Evolutionary conservation across 2,113 vertebrate species (phyloP), one percentile per base, ranked within the genome.

Genomic region (Labeo catla): DNA sequence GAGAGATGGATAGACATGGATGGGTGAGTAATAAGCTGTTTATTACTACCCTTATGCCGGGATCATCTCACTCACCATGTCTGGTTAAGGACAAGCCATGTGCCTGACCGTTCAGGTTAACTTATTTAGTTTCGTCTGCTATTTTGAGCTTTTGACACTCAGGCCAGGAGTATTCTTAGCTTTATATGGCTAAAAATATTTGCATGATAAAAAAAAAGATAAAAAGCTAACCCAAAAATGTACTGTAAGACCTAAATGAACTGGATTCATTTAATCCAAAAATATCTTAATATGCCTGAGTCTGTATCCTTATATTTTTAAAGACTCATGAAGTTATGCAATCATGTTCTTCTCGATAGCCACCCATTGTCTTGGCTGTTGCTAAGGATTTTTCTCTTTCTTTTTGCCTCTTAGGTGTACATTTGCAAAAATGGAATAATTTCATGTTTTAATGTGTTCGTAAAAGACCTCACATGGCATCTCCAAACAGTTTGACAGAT

Each of bases 21-120:
- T 73, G 28, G 86, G 85, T 87, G 78, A 89, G 88, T 82, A 85
- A 73, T 73, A 47, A 66, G 6, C 39, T 57, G 11, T 54, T 85
- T 83, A 85, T 76, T 81, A 47, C 68, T 36, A 59, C 47, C 8
- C 12, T 19, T 76, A 45, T 79, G 23, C 54, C 72, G 34, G 59
- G 68, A 28, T 86, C 76, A 52, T 65, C 77, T 81, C 59, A 81
- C 57, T 84, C 34, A 81, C 16, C 34, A 34, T 16, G 68, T 54
- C 81, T 47, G 76, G 49, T 10, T 23, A 23, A 78, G 65, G 10
- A 39, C 72, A 72, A 68, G 45, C 19, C 59, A 8, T 72, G 52
- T 52, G 52, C 28, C 11, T 82, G n/a, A 73, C 2, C 13, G 0
- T 43, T 49, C 28, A 83, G 21, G n/a, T 50, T n/a, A 76, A 28